Base-by-base conservation (phyloP, 1,140 invertebrate species). In the Mizuhopecten yessoensis region DNA sequence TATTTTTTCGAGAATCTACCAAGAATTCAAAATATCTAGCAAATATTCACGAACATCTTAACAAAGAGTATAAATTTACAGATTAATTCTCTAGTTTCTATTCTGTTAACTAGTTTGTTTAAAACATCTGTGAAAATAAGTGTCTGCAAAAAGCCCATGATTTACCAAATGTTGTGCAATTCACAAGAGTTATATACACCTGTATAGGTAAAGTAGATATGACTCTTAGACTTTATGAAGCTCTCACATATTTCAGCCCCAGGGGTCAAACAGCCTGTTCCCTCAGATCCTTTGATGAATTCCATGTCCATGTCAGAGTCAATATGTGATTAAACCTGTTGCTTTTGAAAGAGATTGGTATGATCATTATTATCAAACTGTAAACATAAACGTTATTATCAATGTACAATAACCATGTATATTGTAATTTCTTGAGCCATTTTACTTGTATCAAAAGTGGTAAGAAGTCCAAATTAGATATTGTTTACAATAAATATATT, bases 401-500 rank as follows among this genome's bases (percentile, higher is more conserved):
- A 29, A 75, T 29, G 57, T 75, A 17, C 9, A n/a, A 75, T 29
- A 29, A 7, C 3, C 29, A 29, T 75, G n/a, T 75, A 75, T 75
- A 75, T 75, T 75, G 57, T 75, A n/a, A 75, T 29, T 75, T 75
- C n/a, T 75, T 29, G 20, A 75, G 57, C 57, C 57, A 75, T 17
- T 75, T 75, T 75, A 29, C 57, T n/a, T 75, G 57, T 75, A 75
- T 75, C 23, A 29, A 29, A 75, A n/a, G 57, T 75, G 57, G 57
- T 75, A 1, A 29, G n/a, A 75, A 29, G 23, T 29, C 57, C n/a
- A 29, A 75, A 75, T 75, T 75, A 75, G 57, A 75, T 75, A 75
- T 75, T 75, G 57, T 75, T 75, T 75, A 75, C 57, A 75, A 75
- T 75, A 75, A 75, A 75, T 75, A 75, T 75, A 75, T 75, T 75